phyloP scores from a whole-genome alignment of 2,797 vertebrate genomes.

The Carapus acus region DNA sequence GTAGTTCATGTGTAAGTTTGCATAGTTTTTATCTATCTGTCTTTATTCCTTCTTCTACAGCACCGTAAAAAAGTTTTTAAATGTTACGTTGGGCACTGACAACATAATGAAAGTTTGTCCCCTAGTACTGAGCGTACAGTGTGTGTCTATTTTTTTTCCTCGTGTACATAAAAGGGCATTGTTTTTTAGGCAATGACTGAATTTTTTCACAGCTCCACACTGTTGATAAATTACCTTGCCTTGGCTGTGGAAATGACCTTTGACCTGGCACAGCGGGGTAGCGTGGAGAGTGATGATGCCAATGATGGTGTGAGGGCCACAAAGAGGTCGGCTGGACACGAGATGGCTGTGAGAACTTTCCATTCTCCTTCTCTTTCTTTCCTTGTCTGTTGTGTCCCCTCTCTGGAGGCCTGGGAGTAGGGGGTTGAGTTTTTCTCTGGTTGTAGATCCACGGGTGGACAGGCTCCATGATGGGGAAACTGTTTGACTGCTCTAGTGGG shows the following conservation, averaged over 20 bases:
- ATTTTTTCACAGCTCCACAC: neutral
- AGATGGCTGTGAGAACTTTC: slow-evolving; percentile 32
- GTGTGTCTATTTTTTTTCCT: no score
- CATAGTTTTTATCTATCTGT: no score
- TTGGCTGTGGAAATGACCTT: slow-evolving; percentile 37
- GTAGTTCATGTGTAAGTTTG: no score
- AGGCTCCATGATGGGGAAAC: slow-evolving; percentile 50
- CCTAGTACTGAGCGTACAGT: no score
- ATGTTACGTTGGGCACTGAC: no score
- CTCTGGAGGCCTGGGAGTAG: slow-evolving; percentile 17
- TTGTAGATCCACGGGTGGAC: slow-evolving; percentile 70
- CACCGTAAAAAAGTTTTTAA: no score
- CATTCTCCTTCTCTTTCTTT: slow-evolving; percentile 6
- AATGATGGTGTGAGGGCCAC: slow-evolving; percentile 47
- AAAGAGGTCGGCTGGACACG: slow-evolving; percentile 43
- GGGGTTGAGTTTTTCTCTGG: slow-evolving; percentile 37
- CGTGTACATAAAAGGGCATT: no score
- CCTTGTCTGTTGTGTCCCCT: slow-evolving; percentile 35
- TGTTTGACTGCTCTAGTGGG: slow-evolving; percentile 33
- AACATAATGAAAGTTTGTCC: no score
- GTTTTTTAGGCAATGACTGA: no score
- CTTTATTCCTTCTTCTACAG: no score
- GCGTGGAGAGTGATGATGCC: slow-evolving; percentile 29
- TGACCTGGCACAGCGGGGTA: slow-evolving; percentile 52
- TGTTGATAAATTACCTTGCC: slow-evolving; percentile 44